Percentiles rank a stretch among this genome's conserved stretches.
phyloP scores from a whole-genome alignment of 2,797 vertebrate species.

The Cossypha polioptera region DNA sequence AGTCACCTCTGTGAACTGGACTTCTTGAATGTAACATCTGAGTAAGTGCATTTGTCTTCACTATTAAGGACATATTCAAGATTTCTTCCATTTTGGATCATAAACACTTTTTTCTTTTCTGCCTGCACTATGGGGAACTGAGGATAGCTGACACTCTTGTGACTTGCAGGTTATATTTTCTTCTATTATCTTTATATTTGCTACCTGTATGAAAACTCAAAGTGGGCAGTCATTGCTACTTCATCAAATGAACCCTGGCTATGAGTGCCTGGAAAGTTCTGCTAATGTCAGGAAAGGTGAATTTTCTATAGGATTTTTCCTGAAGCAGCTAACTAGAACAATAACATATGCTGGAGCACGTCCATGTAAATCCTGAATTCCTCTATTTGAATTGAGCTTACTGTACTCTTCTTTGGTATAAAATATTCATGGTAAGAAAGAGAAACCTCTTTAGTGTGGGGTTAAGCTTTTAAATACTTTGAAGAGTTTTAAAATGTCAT shows the following conservation, averaged over 20 bases:
- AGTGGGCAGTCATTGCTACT: not conserved
- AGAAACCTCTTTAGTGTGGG: constrained; percentile 5
- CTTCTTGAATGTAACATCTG: not conserved
- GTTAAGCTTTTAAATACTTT: constrained; percentile 42
- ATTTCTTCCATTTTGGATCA: not conserved
- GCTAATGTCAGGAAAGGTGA: not conserved
- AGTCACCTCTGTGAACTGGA: not conserved
- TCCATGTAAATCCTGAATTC: constrained; percentile 21
- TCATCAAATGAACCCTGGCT: not conserved
- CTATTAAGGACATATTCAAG: not conserved
- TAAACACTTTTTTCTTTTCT: not conserved
- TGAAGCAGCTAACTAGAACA: constrained; percentile 1
- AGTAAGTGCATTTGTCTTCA: not conserved
- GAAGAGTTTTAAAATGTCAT: constrained; percentile 55
- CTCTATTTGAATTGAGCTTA: constrained; percentile 52
- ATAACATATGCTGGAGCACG: constrained; percentile 17
- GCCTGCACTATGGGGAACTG: not conserved
- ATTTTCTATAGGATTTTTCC: constrained; percentile 1
- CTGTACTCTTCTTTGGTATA: not conserved
- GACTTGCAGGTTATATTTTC: not conserved
- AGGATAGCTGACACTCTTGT: not conserved
- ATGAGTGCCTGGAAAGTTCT: not conserved
- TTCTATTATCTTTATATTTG: not conserved
- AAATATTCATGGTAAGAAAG: constrained; percentile 55
- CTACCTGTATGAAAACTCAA: not conserved